Conservation (phyloP, 92 coral and sea anemone genomes). For the Zoanthus sociatus region DNA sequence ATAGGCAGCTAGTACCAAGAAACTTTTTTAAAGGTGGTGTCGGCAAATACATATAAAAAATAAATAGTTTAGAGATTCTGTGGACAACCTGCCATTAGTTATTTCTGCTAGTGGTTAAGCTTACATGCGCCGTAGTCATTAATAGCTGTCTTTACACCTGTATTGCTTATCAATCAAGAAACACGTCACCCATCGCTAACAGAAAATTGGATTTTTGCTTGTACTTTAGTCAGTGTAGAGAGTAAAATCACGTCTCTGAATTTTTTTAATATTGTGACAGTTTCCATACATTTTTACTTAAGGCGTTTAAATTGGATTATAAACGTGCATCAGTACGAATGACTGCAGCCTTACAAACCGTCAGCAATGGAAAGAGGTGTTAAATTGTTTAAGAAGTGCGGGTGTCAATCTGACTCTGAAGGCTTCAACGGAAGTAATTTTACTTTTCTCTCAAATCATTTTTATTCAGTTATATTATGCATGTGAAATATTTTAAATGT, state of each 20-base stretch:
- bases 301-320: neutral
- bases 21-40: too few species aligned
- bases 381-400: conserved; percentile 6
- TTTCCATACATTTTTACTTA: too few species aligned
- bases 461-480: too few species aligned
- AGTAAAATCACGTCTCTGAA: neutral
- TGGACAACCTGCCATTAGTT: conserved; percentile 1
- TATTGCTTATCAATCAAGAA: neutral
- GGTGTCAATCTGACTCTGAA: neutral
- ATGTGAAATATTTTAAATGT: neutral
- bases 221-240: neutral
- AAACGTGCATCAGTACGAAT: neutral
- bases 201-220: too few species aligned
- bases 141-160: neutral
- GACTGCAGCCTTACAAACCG: neutral
- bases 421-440: conserved; percentile 18
- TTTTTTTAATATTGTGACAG: neutral
- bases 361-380: conserved; percentile 5
- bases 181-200: neutral
- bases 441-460: neutral
- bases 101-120: conserved; percentile 8
- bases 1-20: too few species aligned
- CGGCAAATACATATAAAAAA: neutral
- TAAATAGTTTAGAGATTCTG: neutral
- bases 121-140: conserved; percentile 12